phyloP scores from a whole-genome alignment of 2,797 vertebrate genomes.

The Fundulus diaphanus region DNA sequence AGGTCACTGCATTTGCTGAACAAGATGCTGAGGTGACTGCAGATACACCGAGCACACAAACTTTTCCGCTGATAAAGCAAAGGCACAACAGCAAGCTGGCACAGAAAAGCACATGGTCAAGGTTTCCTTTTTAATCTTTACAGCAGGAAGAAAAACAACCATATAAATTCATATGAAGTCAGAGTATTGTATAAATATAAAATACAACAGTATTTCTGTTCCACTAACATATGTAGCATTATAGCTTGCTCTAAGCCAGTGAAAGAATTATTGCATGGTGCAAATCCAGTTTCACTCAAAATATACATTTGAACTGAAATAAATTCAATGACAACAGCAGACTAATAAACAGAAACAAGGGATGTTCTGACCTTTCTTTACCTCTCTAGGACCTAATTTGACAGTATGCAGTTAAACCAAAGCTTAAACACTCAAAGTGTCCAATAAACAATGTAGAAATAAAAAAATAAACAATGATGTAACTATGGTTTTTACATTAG shows the following conservation, averaged over 20 bases:
- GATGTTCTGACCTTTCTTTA: background rate
- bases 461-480: background rate
- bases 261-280: constrained; percentile 43
- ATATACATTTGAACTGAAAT: constrained; percentile 66
- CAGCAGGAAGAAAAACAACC: constrained; percentile 59
- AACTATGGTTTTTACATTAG: background rate
- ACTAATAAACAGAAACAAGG: background rate
- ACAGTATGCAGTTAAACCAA: background rate
- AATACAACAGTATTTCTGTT: constrained; percentile 71
- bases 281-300: constrained; percentile 62
- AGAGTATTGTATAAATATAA: constrained; percentile 83
- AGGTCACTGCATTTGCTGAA: background rate
- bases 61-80: constrained; percentile 33
- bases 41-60: constrained; percentile 17
- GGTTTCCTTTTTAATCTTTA: constrained; percentile 79
- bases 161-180: constrained; percentile 81
- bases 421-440: background rate
- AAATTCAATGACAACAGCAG: background rate
- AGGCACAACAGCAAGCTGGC: constrained; percentile 49
- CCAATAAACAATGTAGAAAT: background rate
- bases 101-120: constrained; percentile 49
- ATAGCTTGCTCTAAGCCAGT: constrained; percentile 66
- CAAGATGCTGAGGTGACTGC: background rate
- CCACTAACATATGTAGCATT: constrained; percentile 58
- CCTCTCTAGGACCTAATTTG: background rate